phyloP scores from a whole-genome alignment of 1,140 invertebrate species.

The Drosophila sechellia region DNA sequence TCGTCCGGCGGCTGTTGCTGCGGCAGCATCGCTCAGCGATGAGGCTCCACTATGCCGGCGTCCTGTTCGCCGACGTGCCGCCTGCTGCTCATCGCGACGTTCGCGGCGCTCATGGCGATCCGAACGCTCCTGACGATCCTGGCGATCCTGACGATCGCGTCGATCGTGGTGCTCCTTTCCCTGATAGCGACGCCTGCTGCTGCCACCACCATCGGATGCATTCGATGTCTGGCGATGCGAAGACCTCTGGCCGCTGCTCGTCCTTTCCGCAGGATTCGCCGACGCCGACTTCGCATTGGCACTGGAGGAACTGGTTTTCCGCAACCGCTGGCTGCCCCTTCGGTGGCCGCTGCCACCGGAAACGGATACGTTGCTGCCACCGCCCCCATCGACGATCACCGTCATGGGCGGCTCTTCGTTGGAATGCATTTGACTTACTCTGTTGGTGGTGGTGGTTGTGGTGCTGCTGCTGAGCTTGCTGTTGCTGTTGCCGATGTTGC shows the following conservation, averaged over 20 bases:
- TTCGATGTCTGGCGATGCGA: slow-evolving; percentile 35
- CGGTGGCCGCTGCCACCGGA: slow-evolving; percentile 28
- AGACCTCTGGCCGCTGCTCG: slow-evolving; percentile 5
- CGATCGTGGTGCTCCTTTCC: slow-evolving; percentile 32
- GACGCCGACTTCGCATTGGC: slow-evolving; percentile 41
- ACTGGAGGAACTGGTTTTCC: slow-evolving; percentile 79
- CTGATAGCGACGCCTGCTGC: slow-evolving; percentile 45
- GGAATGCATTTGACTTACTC: slow-evolving; percentile 70
- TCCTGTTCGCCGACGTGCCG: slow-evolving; percentile 38
- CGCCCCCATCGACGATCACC: slow-evolving; percentile 63
- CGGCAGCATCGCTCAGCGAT: slow-evolving; percentile 50
- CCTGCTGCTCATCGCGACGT: slow-evolving; percentile 12
- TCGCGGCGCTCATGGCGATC: slow-evolving; percentile 15
- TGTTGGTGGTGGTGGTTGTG: slow-evolving; percentile 41
- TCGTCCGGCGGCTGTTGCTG: background rate
- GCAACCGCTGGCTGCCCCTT: slow-evolving; percentile 48
- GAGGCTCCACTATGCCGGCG: slow-evolving; percentile 65
- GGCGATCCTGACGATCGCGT: background rate
- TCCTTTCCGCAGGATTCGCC: slow-evolving; percentile 28
- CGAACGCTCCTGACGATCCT: background rate
- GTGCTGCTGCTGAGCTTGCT: slow-evolving; percentile 27
- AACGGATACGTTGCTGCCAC: slow-evolving; percentile 9
- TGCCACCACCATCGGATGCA: slow-evolving; percentile 21
- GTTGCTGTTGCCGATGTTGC: slow-evolving; percentile 22
- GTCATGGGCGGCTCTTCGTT: slow-evolving; percentile 76